Evolutionary conservation across 2,797 vertebrate genomes (phyloP).

Genomic region (Merluccius polli): DNA sequence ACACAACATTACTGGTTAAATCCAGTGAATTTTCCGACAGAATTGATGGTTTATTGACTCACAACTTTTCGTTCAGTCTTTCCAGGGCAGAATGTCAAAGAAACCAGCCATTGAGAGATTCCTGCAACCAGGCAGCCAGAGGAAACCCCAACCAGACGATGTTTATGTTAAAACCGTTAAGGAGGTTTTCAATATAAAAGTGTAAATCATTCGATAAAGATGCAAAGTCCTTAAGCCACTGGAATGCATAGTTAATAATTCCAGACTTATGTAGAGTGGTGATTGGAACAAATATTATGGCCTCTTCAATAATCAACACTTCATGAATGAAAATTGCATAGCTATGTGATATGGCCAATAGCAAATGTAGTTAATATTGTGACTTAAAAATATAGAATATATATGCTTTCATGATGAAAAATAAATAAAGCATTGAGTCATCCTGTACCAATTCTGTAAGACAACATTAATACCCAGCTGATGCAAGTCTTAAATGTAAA

Average conservation of each 20-base stretch:
- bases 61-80: conserved; percentile 3
- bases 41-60: too few relatives aligned
- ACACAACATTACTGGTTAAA: too few relatives aligned
- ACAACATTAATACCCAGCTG: not conserved
- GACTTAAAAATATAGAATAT: not conserved
- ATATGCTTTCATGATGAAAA: not conserved
- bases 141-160: conserved; percentile 65
- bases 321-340: not conserved
- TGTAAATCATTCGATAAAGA: not conserved
- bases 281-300: not conserved
- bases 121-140: conserved; percentile 82
- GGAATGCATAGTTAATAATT: not conserved
- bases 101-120: conserved; percentile 77
- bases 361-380: not conserved
- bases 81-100: conserved; percentile 48
- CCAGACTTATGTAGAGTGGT: not conserved
- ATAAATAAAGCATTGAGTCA: not conserved
- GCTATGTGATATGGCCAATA: not conserved
- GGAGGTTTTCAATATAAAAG: conserved; percentile 49
- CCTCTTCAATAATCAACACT: not conserved
- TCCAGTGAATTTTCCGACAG: too few relatives aligned
- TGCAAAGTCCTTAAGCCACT: not conserved
- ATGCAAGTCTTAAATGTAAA: not conserved
- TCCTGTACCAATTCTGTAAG: not conserved
- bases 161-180: conserved; percentile 46